Evolutionary conservation across 2,797 vertebrate species (phyloP).

Genomic region (Hippocampus kuda): DNA sequence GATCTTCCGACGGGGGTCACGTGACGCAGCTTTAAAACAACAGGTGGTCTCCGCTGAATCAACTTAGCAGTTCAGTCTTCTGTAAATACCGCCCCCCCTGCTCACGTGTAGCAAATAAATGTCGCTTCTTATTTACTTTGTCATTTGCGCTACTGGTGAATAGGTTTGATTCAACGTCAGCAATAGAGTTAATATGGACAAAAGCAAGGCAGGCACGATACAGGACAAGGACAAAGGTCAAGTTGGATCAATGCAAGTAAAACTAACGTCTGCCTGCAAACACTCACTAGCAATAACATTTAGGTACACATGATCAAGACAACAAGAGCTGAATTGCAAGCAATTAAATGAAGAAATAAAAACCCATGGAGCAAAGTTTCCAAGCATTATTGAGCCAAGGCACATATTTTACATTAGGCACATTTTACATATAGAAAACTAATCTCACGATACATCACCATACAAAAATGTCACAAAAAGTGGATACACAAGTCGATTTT

Average conservation of each 20-base stretch:
- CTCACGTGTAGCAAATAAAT: background rate
- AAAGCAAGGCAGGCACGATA: background rate
- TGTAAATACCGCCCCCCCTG: background rate
- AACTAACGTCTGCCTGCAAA: background rate
- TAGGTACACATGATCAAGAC: too few species aligned
- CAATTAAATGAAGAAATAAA: too few species aligned
- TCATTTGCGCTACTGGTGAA: background rate
- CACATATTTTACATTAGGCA: too few species aligned
- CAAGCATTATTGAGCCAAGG: too few species aligned
- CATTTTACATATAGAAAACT: too few species aligned
- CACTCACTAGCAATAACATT: too few species aligned
- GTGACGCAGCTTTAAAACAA: background rate
- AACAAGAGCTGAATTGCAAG: too few species aligned
- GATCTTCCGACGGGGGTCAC: background rate
- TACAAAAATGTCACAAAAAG: too few species aligned
- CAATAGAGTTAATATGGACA: background rate
- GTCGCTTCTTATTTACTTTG: background rate
- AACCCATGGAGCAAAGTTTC: too few species aligned
- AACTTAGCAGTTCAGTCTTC: background rate
- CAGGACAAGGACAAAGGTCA: background rate
- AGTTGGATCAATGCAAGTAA: background rate
- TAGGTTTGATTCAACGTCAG: background rate
- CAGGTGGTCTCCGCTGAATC: conserved; percentile 1
- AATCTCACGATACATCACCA: too few species aligned
- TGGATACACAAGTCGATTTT: too few species aligned